These are phyloP conservation scores for Spheniscus humboldti DNA, from an alignment of 2,797 vertebrate species.

Conservation along the genomic window DNA sequence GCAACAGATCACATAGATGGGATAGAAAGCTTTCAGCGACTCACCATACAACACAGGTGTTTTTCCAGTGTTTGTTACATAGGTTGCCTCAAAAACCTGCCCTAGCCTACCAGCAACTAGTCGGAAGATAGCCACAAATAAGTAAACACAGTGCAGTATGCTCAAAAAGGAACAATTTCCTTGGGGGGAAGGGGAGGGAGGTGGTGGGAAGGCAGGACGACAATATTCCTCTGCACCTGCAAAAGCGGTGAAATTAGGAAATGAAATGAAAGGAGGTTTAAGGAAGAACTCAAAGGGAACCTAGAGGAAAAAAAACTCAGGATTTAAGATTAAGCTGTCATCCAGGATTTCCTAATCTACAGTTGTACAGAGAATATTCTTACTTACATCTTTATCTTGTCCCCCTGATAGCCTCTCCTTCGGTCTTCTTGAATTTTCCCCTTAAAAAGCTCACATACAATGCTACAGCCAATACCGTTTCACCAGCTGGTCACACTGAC, in stretches of 20 bases:
- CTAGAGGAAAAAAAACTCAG: not conserved
- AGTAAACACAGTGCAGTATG: not conserved
- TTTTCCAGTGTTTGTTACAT: not conserved
- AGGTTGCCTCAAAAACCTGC: not conserved
- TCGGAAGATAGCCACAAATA: not conserved
- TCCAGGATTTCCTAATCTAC: not conserved
- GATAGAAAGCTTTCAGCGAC: not conserved
- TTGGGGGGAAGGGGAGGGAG: not conserved
- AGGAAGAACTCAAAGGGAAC: not conserved
- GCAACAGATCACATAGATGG: not conserved
- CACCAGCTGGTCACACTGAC: not conserved
- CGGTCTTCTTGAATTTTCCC: not conserved
- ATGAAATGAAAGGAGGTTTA: not conserved
- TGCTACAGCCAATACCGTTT: not conserved
- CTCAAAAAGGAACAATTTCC: not conserved
- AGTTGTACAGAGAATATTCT: not conserved
- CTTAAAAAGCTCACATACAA: not conserved
- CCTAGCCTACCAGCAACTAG: not conserved
- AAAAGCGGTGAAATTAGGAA: not conserved
- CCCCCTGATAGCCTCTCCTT: not conserved
- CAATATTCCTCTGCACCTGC: not conserved
- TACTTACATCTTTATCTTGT: not conserved
- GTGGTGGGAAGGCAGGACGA: rapidly evolving
- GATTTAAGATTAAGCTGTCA: not conserved
- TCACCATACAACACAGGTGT: not conserved